Percentiles rank a stretch among this genome's conserved stretches.
Evolutionary conservation across 2,113 vertebrate genomes (phyloP).

Genomic region (Apeltes quadracus): DNA sequence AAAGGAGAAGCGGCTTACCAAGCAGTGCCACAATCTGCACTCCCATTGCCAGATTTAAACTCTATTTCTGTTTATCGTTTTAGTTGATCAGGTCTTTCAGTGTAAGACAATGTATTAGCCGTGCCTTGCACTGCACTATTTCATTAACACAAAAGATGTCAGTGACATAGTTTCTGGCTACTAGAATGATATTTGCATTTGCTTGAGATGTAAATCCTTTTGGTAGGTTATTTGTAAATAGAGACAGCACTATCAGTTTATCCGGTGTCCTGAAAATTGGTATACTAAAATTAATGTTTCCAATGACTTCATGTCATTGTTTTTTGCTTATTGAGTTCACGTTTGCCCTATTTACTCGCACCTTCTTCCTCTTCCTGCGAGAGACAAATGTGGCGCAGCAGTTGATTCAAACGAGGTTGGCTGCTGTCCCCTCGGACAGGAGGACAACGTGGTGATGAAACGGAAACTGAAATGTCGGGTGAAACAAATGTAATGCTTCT

Average conservation of each 20-base stretch:
- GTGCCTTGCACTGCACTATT: background rate
- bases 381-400: background rate
- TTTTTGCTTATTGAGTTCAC: too few species aligned
- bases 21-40: background rate
- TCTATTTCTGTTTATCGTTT: background rate
- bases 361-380: conserved; percentile 10
- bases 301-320: background rate
- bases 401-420: conserved; percentile 20
- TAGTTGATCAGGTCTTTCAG: background rate
- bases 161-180: background rate
- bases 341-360: background rate
- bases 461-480: background rate
- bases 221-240: background rate
- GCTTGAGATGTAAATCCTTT: background rate
- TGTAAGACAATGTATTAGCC: background rate
- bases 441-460: conserved; percentile 25
- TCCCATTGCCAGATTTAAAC: background rate
- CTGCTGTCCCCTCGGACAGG: background rate
- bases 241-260: background rate
- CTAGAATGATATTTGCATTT: background rate
- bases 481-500: background rate
- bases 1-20: conserved; percentile 7
- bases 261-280: too few species aligned
- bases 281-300: too few species aligned
- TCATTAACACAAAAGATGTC: background rate